These are phyloP conservation scores for Syrista parreyssii DNA, from an alignment of 2,888 invertebrate genomes.

Conservation along the genomic window DNA sequence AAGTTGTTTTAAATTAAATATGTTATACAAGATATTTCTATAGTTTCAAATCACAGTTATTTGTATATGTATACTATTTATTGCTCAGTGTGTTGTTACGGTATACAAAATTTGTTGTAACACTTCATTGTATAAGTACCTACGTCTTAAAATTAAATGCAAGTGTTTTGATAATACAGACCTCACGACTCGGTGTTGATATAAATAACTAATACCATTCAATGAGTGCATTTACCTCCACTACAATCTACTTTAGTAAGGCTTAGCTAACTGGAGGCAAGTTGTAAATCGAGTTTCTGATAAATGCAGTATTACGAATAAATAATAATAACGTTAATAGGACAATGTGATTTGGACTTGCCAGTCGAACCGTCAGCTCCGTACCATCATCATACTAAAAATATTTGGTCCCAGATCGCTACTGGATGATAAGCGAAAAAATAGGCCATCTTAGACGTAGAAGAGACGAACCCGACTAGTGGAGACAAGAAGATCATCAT, in stretches of 20 bases:
- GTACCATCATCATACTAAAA: neutral
- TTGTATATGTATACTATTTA: slow-evolving; percentile 23
- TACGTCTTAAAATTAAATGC: neutral
- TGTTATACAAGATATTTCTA: neutral
- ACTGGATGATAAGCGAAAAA: slow-evolving; percentile 2
- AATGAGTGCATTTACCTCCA: neutral
- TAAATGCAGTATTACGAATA: neutral
- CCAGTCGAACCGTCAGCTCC: neutral
- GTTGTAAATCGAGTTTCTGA: neutral
- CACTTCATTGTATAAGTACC: neutral
- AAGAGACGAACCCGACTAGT: slow-evolving; percentile 95
- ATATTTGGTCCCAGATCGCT: slow-evolving; percentile 20
- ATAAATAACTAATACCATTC: neutral
- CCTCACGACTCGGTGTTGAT: neutral
- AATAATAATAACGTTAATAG: neutral
- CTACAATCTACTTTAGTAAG: neutral
- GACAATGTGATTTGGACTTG: neutral
- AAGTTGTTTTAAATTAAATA: neutral
- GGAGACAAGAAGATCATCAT: slow-evolving; percentile 92
- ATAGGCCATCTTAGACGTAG: slow-evolving; percentile 78
- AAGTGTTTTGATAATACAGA: neutral
- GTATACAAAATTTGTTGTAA: slow-evolving; percentile 40
- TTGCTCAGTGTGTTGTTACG: slow-evolving; percentile 35
- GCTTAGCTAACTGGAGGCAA: neutral
- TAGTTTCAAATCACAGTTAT: neutral